Evolutionary conservation across 2,797 vertebrate species (phyloP), one percentile per base, ranked within the genome.

Genomic region (Micromesistius poutassou): DNA sequence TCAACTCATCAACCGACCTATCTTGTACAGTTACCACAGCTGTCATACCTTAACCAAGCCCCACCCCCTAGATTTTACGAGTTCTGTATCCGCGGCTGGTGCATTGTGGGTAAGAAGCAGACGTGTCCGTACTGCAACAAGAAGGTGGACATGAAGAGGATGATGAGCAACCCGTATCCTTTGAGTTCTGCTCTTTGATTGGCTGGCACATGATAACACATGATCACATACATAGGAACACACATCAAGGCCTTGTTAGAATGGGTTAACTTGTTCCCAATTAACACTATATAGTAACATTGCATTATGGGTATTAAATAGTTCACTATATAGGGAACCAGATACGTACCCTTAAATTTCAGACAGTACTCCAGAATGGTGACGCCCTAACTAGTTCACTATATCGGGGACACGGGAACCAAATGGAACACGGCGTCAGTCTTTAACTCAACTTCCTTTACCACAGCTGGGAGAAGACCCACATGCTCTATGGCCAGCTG

Each of bases 101-200:
- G 92, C 87, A 91, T 91, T 16, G 89, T 93, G 85, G 90, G 94
- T 78, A 95, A 95, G 87, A 95, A 94, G 85, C 90, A 94, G 90
- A 94, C 90, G 1, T 92, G 82, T 75, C 92, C 94, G 0, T 92
- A 93, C 84, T 93, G 91, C 89, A 94, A 92, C 28, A 90, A 95
- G 90, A 95, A 95, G 85, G 94, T 90, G 0, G 93, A 95, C 88
- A 62, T 95, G 86, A 95, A 95, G 86, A 90, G 85, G 78, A 92
- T 96, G 92, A 95, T 94, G 92, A 94, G 88, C 80, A 96, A 94
- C 78, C 92, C 89, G 83, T 94, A 95, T 92, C 90, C 89, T 95
- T 91, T 85, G 0, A 25, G 36, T 12, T 13, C 8, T 25, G 66
- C n/a, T 70, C 66, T 25, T 9, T 30, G 66, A 30, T 22, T 5